A percentile compares a stretch with the other conserved stretches of the same genome.
phyloP scores from a whole-genome alignment of 2,113 vertebrate species.

The Dipodomys merriami region DNA sequence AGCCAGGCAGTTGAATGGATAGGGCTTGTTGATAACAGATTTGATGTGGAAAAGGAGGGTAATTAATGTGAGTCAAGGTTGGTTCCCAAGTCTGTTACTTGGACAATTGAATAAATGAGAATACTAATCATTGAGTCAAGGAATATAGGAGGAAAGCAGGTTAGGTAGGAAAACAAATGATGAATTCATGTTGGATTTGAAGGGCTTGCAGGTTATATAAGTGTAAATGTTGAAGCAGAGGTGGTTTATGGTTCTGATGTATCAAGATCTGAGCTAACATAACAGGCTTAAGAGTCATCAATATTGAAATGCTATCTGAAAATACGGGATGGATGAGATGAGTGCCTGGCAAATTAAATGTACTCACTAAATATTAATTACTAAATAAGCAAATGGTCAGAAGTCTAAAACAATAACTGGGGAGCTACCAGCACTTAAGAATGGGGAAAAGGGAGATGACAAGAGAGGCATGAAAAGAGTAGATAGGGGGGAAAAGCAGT shows the following conservation, averaged over 20 bases:
- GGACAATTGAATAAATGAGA: conserved; percentile 30
- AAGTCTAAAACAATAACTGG: conserved; percentile 10
- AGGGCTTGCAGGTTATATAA: neutral
- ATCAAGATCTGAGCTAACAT: conserved; percentile 11
- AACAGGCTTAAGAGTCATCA: neutral
- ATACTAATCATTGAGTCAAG: conserved; percentile 1
- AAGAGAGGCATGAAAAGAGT: conserved; percentile 6
- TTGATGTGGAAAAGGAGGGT: conserved; percentile 35
- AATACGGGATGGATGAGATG: neutral
- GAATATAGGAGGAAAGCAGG: conserved; percentile 12
- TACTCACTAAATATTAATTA: conserved; percentile 44
- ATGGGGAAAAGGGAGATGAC: conserved; percentile 12
- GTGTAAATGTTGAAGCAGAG: conserved; percentile 5
- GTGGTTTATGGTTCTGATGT: neutral
- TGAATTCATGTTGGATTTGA: conserved; percentile 53
- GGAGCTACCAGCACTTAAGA: neutral
- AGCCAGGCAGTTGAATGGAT: neutral
- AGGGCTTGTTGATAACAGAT: neutral
- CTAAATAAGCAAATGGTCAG: conserved; percentile 20
- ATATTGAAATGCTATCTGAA: neutral
- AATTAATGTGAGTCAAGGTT: neutral
- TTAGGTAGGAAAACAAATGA: conserved; percentile 10
- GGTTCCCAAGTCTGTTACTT: conserved; percentile 49
- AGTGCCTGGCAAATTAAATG: neutral
- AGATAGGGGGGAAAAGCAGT: conserved; percentile 6